Evolutionary conservation across 2,113 vertebrate species (phyloP).

Genomic region (Ammospiza caudacuta): DNA sequence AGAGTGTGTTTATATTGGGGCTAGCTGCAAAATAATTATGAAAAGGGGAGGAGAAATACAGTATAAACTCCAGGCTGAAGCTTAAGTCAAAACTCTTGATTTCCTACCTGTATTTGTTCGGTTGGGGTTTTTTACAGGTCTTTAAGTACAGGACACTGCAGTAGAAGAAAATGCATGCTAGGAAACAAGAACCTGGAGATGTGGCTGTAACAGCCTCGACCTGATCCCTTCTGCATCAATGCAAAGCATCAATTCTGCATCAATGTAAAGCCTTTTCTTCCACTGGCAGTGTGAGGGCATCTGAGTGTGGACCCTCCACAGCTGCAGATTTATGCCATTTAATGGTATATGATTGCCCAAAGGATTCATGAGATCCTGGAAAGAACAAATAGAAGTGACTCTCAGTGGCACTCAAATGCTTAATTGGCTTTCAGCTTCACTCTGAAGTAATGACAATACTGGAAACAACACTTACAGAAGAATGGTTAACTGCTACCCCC

Average conservation of each 20-base stretch:
- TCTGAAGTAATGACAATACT: neutral
- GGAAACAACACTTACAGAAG: neutral
- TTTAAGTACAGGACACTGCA: neutral
- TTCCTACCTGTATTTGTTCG: neutral
- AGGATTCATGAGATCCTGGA: neutral
- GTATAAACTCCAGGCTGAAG: neutral
- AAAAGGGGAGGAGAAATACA: neutral
- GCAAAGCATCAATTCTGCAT: neutral
- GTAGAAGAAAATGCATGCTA: neutral
- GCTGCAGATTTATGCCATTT: neutral
- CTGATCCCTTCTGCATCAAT: neutral
- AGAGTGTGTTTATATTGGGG: neutral
- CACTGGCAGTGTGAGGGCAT: neutral
- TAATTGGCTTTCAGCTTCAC: neutral
- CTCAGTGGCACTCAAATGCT: neutral
- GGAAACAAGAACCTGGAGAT: neutral
- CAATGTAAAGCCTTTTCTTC: neutral
- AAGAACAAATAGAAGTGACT: neutral
- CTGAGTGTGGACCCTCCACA: neutral
- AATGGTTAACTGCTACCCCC: neutral
- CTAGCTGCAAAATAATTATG: neutral
- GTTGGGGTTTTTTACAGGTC: rapidly evolving
- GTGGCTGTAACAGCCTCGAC: neutral
- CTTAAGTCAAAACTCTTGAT: neutral
- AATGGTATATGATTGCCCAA: neutral